phyloP scores from a whole-genome alignment of 2,797 vertebrate species.

The Trichosurus vulpecula region DNA sequence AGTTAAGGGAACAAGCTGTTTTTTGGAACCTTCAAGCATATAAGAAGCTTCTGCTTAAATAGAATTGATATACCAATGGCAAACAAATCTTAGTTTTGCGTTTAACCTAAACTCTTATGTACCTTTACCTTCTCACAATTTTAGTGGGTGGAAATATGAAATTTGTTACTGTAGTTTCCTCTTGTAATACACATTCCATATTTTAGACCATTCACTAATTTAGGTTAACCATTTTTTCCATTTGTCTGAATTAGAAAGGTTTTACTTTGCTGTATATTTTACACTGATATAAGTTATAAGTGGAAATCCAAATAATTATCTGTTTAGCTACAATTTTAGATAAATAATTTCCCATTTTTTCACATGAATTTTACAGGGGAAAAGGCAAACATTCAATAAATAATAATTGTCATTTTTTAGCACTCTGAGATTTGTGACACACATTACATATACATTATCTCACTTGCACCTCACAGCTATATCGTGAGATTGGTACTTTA shows the following conservation, averaged over 20 bases:
- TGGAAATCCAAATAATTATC: background rate
- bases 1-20: background rate
- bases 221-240: background rate
- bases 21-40: background rate
- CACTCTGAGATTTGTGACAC: background rate
- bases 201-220: background rate
- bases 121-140: background rate
- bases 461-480: background rate
- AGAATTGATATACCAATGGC: background rate
- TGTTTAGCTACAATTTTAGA: background rate
- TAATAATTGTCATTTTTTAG: background rate
- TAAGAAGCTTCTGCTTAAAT: background rate
- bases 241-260: background rate
- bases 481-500: background rate
- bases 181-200: background rate
- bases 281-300: background rate
- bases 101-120: background rate
- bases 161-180: background rate
- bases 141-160: background rate
- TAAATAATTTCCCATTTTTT: background rate
- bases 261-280: background rate
- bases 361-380: background rate
- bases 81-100: background rate
- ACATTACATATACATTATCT: background rate
- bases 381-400: background rate